A percentile compares a stretch with the other conserved stretches of the same genome.
Conservation (phyloP, 2,888 invertebrate genomes). For the Liopterus haemorrhoidalis region DNA sequence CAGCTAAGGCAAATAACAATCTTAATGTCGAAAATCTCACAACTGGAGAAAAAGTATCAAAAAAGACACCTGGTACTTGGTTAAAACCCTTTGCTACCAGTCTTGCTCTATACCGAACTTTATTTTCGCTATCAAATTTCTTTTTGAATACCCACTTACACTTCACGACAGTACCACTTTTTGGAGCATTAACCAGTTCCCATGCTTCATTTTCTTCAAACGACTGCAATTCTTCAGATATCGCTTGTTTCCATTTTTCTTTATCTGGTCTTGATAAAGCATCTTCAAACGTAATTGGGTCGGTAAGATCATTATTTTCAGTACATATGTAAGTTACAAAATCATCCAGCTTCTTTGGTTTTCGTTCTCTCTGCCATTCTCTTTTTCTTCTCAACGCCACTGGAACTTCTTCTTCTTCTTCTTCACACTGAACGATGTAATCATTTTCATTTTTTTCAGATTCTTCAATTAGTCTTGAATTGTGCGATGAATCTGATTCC, state of each 20-base stretch:
- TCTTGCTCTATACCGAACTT: conserved; percentile 27
- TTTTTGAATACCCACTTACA: conserved; percentile 37
- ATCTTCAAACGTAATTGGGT: too few relatives aligned
- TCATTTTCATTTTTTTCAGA: conserved; percentile 17
- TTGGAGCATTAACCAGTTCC: too few relatives aligned
- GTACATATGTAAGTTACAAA: conserved; percentile 31
- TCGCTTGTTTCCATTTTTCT: too few relatives aligned
- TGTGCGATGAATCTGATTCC: conserved; percentile 8
- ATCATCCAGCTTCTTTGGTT: conserved; percentile 28
- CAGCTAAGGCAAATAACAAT: conserved; percentile 19
- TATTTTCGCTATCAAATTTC: conserved; percentile 31
- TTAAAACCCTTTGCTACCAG: conserved; percentile 22
- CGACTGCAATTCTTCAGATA: too few relatives aligned
- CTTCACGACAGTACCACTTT: conserved; percentile 29
- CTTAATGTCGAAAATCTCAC: conserved; percentile 18
- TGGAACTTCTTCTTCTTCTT: too few relatives aligned
- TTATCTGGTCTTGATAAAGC: too few relatives aligned
- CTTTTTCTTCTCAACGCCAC: too few relatives aligned
- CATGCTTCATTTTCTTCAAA: too few relatives aligned
- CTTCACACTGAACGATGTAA: too few relatives aligned
- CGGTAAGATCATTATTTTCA: too few relatives aligned
- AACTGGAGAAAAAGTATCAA: conserved; percentile 20
- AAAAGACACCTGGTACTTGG: conserved; percentile 16
- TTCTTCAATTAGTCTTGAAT: conserved; percentile 4
- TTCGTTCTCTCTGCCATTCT: conserved; percentile 26